These are phyloP conservation scores for Microctonus brassicae DNA, from an alignment of 2,888 invertebrate genomes.

Conservation along the genomic window DNA sequence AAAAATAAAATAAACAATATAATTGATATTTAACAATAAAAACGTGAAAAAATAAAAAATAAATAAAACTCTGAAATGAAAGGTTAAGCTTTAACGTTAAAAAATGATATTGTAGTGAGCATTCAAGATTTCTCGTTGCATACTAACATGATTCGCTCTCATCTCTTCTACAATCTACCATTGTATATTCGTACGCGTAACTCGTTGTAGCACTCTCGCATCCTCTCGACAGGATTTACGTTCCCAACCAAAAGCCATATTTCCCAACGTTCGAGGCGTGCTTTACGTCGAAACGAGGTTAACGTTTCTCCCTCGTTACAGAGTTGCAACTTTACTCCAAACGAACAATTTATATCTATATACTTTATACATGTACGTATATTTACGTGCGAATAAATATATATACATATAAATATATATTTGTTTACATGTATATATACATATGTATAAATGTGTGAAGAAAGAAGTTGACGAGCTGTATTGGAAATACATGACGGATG, in stretches of 20 bases:
- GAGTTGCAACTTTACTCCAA: slow-evolving; percentile 16
- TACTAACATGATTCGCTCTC: neutral
- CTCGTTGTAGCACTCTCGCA: slow-evolving; percentile 22
- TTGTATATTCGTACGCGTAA: slow-evolving; percentile 15
- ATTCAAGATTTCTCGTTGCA: slow-evolving; percentile 1
- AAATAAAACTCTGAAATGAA: neutral
- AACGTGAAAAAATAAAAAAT: too few species aligned
- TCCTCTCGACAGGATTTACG: slow-evolving; percentile 22
- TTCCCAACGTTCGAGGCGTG: slow-evolving; percentile 26
- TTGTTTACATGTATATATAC: neutral
- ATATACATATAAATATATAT: too few species aligned
- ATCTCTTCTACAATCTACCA: neutral
- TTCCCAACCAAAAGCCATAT: slow-evolving; percentile 31
- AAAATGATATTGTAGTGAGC: neutral
- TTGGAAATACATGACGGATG: neutral
- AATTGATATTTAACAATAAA: too few species aligned
- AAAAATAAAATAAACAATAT: too few species aligned
- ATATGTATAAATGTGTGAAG: neutral
- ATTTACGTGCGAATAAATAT: too few species aligned
- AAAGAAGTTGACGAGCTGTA: neutral
- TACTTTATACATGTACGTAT: slow-evolving; percentile 1
- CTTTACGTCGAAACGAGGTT: slow-evolving; percentile 27
- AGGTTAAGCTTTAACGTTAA: neutral
- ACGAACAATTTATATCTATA: slow-evolving; percentile 8
- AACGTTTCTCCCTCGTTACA: slow-evolving; percentile 26